These are phyloP conservation scores for Neodiprion pinetum DNA, from an alignment of 1,140 invertebrate species.

Conservation along the genomic window DNA sequence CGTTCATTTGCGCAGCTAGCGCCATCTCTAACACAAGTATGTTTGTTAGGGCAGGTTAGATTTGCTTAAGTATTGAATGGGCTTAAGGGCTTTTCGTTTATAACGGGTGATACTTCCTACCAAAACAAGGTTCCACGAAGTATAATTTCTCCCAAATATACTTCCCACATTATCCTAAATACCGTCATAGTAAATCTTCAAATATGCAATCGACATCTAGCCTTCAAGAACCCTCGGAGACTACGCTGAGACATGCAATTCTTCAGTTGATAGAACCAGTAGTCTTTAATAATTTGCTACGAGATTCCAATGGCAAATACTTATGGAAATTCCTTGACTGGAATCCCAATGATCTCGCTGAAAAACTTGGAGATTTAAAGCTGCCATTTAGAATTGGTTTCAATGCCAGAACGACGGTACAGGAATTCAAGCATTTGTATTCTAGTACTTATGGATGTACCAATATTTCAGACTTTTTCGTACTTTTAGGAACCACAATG, in stretches of 20 bases:
- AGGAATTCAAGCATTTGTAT: conserved; percentile 17
- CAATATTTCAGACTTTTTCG: conserved; percentile 25
- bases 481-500: conserved; percentile 72
- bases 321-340: conserved; percentile 58
- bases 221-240: conserved; percentile 21
- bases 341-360: conserved; percentile 54
- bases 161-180: too few species aligned
- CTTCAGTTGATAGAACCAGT: conserved; percentile 47
- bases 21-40: neutral
- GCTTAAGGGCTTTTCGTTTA: too few species aligned
- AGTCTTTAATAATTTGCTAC: conserved; percentile 50
- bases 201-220: too few species aligned
- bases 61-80: too few species aligned
- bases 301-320: conserved; percentile 33
- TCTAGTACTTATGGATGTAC: conserved; percentile 9
- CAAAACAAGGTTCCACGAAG: too few species aligned
- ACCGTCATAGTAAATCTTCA: too few species aligned
- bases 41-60: too few species aligned
- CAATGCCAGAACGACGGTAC: conserved; percentile 54
- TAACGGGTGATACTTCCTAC: too few species aligned
- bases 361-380: conserved; percentile 49
- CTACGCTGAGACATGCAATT: conserved; percentile 37
- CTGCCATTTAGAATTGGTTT: conserved; percentile 61
- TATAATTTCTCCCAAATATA: too few species aligned
- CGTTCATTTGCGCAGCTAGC: neutral